Percentiles rank a stretch among this genome's conserved stretches.
Evolutionary conservation across 2,888 invertebrate species (phyloP).

Genomic region (Caenorhabditis wallacei): DNA sequence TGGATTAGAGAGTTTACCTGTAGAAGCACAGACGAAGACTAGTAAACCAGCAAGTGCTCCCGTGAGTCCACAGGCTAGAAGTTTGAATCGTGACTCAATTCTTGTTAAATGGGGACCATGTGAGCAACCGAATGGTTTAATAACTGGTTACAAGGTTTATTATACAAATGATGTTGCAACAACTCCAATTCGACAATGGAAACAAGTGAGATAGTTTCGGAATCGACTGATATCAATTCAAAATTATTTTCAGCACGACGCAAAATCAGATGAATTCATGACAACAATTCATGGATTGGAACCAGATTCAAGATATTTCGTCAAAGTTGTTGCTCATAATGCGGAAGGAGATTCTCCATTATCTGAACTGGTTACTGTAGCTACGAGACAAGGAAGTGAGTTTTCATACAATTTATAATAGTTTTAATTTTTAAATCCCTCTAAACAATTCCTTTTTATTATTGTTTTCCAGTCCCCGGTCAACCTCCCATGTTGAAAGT

Average conservation of each 20-base stretch:
- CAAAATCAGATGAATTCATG: slow-evolving; percentile 75
- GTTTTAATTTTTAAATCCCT: background rate
- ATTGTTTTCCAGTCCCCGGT: slow-evolving; percentile 90
- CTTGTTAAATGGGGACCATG: slow-evolving; percentile 99
- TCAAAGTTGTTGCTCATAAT: slow-evolving; percentile 96
- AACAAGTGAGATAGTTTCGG: slow-evolving; percentile 50
- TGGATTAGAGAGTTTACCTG: slow-evolving; percentile 91
- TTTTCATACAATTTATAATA: slow-evolving; percentile 4
- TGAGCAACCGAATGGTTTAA: slow-evolving; percentile 96
- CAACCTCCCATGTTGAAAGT: slow-evolving; percentile 94
- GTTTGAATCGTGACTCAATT: slow-evolving; percentile 93
- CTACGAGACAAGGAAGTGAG: slow-evolving; percentile 92
- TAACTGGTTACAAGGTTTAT: slow-evolving; percentile 90
- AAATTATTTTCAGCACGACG: slow-evolving; percentile 70
- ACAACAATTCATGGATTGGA: slow-evolving; percentile 75
- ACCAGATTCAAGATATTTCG: slow-evolving; percentile 83
- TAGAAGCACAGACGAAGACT: slow-evolving; percentile 90
- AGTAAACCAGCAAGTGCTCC: slow-evolving; percentile 95
- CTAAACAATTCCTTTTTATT: background rate
- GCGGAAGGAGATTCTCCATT: slow-evolving; percentile 96
- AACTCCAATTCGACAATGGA: slow-evolving; percentile 66
- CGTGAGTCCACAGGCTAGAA: slow-evolving; percentile 91
- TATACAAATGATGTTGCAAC: slow-evolving; percentile 85
- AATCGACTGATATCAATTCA: background rate
- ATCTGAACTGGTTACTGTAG: slow-evolving; percentile 96